Evolutionary conservation across 2,888 invertebrate species (phyloP).

Genomic region (Apeira syringaria): DNA sequence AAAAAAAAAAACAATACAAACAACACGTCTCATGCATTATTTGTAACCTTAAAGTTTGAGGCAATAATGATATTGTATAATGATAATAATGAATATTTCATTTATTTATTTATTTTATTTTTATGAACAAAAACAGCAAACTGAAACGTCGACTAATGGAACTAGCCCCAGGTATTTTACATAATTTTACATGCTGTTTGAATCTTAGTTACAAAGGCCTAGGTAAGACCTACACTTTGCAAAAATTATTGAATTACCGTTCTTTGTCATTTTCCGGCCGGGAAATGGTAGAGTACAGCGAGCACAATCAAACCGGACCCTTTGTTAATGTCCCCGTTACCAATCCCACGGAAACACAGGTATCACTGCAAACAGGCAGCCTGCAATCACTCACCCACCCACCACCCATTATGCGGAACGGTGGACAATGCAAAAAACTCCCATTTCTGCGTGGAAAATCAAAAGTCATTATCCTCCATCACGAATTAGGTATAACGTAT

Average conservation of each 20-base stretch:
- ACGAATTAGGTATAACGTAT: constrained; percentile 42
- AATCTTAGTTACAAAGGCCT: constrained; percentile 13
- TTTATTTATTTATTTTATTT: too few relatives aligned
- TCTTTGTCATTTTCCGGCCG: constrained; percentile 58
- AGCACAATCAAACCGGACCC: constrained; percentile 49
- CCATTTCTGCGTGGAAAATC: constrained; percentile 66
- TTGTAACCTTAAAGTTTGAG: too few relatives aligned
- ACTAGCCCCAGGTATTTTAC: constrained; percentile 4
- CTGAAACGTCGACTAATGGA: not conserved
- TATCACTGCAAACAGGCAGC: constrained; percentile 56
- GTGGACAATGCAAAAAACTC: constrained; percentile 69
- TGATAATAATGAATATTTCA: too few relatives aligned
- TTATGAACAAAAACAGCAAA: too few relatives aligned
- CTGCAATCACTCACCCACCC: constrained; percentile 65
- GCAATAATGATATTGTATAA: too few relatives aligned
- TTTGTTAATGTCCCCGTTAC: constrained; percentile 69
- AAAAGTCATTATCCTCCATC: constrained; percentile 61
- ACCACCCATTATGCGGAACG: constrained; percentile 65
- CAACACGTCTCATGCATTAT: too few relatives aligned
- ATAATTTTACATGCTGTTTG: constrained; percentile 26
- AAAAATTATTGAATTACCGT: constrained; percentile 40
- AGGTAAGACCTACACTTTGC: constrained; percentile 23
- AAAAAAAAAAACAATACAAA: too few relatives aligned
- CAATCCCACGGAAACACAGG: constrained; percentile 63
- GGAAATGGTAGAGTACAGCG: constrained; percentile 51